Percentiles rank a stretch among this genome's conserved stretches.
phyloP scores from a whole-genome alignment of 2,888 invertebrate species.

The Lithosia quadra region DNA sequence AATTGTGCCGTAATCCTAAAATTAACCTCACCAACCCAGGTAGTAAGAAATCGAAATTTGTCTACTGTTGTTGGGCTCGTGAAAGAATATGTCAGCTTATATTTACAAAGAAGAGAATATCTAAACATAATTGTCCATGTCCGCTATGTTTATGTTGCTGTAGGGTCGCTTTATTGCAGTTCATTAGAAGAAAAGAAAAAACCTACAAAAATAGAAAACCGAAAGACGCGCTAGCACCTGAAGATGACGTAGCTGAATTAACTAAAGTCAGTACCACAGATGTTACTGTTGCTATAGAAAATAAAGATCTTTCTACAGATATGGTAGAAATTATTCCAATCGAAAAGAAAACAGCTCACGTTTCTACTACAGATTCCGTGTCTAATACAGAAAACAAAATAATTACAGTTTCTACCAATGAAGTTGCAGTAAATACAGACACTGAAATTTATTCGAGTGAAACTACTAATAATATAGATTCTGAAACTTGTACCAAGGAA shows the following conservation, averaged over 20 bases:
- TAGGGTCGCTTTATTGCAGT: conserved; percentile 36
- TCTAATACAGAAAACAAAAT: not conserved
- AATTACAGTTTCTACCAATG: not conserved
- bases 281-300: not conserved
- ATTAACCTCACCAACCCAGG: not conserved
- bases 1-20: not conserved
- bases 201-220: not conserved
- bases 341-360: not conserved
- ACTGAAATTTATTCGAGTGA: not conserved
- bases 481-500: not conserved
- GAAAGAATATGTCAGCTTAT: conserved; percentile 37
- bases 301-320: not conserved
- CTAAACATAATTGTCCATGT: conserved; percentile 47
- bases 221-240: not conserved
- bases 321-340: conserved; percentile 18
- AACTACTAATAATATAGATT: not conserved
- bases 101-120: conserved; percentile 14
- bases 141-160: conserved; percentile 63
- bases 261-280: not conserved
- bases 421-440: not conserved
- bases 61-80: conserved; percentile 69
- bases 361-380: not conserved
- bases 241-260: not conserved
- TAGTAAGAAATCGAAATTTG: conserved; percentile 24
- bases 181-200: conserved; percentile 1